These are phyloP conservation scores for Naja naja DNA, from an alignment of 2,113 vertebrate species.

Conservation along the genomic window DNA sequence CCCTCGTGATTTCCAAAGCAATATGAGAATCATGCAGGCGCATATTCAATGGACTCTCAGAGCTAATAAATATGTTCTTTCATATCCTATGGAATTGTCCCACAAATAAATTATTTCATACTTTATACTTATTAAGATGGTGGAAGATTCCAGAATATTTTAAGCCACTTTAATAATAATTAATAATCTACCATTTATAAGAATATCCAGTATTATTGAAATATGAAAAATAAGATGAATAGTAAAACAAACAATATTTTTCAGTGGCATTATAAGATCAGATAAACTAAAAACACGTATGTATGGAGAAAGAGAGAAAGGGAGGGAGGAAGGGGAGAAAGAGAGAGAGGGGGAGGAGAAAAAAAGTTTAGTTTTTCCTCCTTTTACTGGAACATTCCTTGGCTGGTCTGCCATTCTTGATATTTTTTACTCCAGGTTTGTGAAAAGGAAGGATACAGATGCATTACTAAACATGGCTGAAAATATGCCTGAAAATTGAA, in stretches of 20 bases:
- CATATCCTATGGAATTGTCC: conserved; percentile 40
- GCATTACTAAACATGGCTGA: neutral
- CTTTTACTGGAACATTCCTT: neutral
- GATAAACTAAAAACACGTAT: neutral
- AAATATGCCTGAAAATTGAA: neutral
- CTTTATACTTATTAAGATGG: neutral
- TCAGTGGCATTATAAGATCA: neutral
- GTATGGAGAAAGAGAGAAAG: neutral
- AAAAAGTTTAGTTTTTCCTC: neutral
- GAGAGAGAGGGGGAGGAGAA: neutral
- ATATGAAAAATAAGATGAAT: neutral
- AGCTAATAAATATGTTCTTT: conserved; percentile 58
- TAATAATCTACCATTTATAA: neutral
- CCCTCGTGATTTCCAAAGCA: conserved; percentile 58
- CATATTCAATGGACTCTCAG: conserved; percentile 60
- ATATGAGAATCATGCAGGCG: conserved; percentile 66
- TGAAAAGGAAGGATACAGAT: neutral
- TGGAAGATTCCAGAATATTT: conserved; percentile 30
- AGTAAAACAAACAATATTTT: neutral
- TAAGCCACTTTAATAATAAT: conserved; percentile 31
- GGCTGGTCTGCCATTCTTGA: neutral
- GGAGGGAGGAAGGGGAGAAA: too few relatives aligned
- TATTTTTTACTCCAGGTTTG: neutral
- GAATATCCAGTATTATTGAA: neutral
- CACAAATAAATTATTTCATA: conserved; percentile 52